phyloP scores from a whole-genome alignment of 2,113 vertebrate species.

The Pampusana beccarii region DNA sequence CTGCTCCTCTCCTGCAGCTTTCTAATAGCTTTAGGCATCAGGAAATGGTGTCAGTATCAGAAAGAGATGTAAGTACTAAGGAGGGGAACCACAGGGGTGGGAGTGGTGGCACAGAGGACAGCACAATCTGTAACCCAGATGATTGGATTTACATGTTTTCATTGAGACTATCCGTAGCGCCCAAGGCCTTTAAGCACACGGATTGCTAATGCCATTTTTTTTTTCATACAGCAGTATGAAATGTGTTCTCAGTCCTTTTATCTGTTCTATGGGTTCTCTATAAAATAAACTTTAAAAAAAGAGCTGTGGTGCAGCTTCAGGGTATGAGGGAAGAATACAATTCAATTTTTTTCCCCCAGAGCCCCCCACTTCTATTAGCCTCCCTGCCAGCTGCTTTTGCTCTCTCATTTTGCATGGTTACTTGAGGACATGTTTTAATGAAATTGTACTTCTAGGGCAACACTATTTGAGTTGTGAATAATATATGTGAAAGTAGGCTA shows the following conservation, averaged over 20 bases:
- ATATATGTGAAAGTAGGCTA: constrained; percentile 27
- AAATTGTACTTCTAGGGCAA: constrained; percentile 32
- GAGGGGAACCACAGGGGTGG: background rate
- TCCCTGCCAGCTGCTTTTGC: background rate
- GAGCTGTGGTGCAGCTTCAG: background rate
- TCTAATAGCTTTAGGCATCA: constrained; percentile 56
- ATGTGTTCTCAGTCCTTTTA: background rate
- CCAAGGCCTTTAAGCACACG: background rate
- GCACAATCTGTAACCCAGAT: background rate
- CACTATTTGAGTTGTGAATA: constrained; percentile 31
- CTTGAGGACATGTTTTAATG: constrained; percentile 42
- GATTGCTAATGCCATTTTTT: background rate
- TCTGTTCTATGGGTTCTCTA: background rate
- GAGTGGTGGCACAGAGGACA: background rate
- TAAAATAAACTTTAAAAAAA: constrained; percentile 2
- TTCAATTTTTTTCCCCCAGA: background rate
- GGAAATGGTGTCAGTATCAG: constrained; percentile 74
- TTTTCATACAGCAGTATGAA: background rate
- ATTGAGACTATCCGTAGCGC: fast-evolving
- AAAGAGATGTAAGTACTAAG: constrained; percentile 73
- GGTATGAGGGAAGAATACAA: background rate
- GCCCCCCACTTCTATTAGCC: background rate
- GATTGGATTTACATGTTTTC: background rate
- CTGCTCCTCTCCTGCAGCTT: constrained; percentile 52
- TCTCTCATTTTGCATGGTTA: constrained; percentile 10